phyloP scores from a whole-genome alignment of 2,113 vertebrate species.

The Corynorhinus townsendii region DNA sequence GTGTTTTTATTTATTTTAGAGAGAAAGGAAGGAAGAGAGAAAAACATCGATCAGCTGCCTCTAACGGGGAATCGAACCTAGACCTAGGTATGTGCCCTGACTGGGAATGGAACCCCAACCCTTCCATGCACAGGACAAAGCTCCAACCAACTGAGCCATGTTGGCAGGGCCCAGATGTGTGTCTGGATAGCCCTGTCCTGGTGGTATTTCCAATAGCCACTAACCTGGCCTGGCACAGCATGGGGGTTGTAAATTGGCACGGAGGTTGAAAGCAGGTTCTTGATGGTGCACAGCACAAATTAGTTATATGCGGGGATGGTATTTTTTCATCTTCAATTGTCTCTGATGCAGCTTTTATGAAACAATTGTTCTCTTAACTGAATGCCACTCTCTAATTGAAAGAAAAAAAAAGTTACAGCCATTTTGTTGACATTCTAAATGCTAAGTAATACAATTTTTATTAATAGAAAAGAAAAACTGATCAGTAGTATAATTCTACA shows the following conservation, averaged over 20 bases:
- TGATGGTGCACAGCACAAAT: constrained; percentile 93
- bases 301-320: constrained; percentile 88
- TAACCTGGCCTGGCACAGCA: constrained; percentile 91
- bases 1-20: neutral
- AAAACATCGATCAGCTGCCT: neutral
- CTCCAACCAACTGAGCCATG: neutral
- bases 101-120: neutral
- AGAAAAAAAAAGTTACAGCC: neutral
- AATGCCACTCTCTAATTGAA: neutral
- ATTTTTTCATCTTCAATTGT: constrained; percentile 91
- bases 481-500: neutral
- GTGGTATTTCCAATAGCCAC: constrained; percentile 92
- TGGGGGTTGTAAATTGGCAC: constrained; percentile 89
- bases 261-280: constrained; percentile 85
- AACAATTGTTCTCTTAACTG: constrained; percentile 83
- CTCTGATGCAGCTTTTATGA: constrained; percentile 87
- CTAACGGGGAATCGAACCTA: too few species aligned
- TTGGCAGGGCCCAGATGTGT: too few species aligned
- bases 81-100: neutral
- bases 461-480: neutral
- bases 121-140: neutral
- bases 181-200: constrained; percentile 85
- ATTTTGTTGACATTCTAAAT: neutral
- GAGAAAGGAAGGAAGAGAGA: neutral
- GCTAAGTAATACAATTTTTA: neutral